Percentiles rank a stretch among this genome's conserved stretches.
Conservation (phyloP, 2,888 invertebrate genomes). For the Cremastinae sp. region DNA sequence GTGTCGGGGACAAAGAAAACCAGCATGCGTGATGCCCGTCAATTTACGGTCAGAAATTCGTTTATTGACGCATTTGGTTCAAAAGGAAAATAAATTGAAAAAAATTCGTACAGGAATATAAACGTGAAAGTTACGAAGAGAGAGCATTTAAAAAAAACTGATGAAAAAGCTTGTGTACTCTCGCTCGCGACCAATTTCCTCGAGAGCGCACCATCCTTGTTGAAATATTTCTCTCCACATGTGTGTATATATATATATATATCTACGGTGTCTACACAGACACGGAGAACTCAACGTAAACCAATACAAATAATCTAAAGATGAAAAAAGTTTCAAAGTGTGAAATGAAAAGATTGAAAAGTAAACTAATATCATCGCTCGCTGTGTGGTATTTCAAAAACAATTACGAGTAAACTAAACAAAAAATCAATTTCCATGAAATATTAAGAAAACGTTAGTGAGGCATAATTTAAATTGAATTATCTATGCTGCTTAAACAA, state of each 20-base stretch:
- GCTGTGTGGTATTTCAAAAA: too few species aligned
- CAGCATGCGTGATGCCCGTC: constrained; percentile 4
- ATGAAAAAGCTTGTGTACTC: constrained; percentile 57
- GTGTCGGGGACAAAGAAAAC: too few species aligned
- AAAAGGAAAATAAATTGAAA: constrained; percentile 34
- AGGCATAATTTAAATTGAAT: too few species aligned
- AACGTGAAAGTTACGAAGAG: constrained; percentile 22
- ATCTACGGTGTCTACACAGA: not conserved
- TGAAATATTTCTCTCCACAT: constrained; percentile 48
- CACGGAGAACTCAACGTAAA: constrained; percentile 6
- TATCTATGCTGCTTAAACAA: too few species aligned
- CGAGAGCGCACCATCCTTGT: constrained; percentile 42
- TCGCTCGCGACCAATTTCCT: constrained; percentile 52
- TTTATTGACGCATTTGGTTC: constrained; percentile 34
- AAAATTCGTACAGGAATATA: too few species aligned
- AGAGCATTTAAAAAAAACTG: constrained; percentile 50
- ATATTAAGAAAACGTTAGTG: too few species aligned
- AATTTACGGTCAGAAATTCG: constrained; percentile 39
- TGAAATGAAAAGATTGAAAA: too few species aligned
- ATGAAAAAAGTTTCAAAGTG: too few species aligned
- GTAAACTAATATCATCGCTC: too few species aligned
- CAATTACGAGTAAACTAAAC: too few species aligned
- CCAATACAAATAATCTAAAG: too few species aligned
- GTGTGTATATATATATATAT: constrained; percentile 7
- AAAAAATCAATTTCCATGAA: too few species aligned